Base-by-base conservation (phyloP, 2,113 vertebrate species). In the Malurus cyaneus region DNA sequence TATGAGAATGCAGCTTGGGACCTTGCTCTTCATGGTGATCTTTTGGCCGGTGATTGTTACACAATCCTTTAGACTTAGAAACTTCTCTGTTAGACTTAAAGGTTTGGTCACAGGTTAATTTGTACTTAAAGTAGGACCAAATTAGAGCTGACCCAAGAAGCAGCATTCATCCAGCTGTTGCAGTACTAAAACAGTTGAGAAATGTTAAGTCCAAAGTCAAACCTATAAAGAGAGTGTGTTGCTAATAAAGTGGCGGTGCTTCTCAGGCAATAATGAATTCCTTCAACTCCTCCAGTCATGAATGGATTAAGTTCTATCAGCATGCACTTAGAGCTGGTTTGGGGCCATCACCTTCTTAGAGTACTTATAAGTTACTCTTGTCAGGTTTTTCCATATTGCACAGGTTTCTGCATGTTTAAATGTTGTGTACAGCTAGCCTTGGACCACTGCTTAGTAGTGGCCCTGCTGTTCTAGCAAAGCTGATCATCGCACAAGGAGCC, bases 181-280 rank as follows among this genome's bases (percentile, higher is more conserved):
- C n/a, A 17, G 10, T 49, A 9, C 57, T 84, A 16, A 71, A 88
- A 41, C 18, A 46, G 18, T 3, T 69, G 46, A 88, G 31, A 53
- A 79, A 28, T n/a, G 53, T 76, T 18, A 44, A 65, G 49, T 41
- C 12, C 5, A 2, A 70, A 93, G 32, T 67, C 52, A 64, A 62
- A 54, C 7, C 17, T 7, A 6, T 39, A 46, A 49, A 54, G 11
- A 39, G 39, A 41, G 29, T 60, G 18, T 42, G 29, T 62, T 47
- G 36, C 13, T 47, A 28, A 49, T n/a, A 1, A 67, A 39, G n/a
- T 14, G 18, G 13, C 29, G 25, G 4, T n/a, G 14, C 1, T 2
- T 28, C 21, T 62, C 32, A 15, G 20, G 26, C 32, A 25, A 1
- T 1, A 46, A 32, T 5, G 24, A 67, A 52, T 60, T 20, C 1